Evolutionary conservation across 2,797 vertebrate genomes (phyloP), one percentile per base, ranked within the genome.

Genomic region (Cyclopterus lumpus): DNA sequence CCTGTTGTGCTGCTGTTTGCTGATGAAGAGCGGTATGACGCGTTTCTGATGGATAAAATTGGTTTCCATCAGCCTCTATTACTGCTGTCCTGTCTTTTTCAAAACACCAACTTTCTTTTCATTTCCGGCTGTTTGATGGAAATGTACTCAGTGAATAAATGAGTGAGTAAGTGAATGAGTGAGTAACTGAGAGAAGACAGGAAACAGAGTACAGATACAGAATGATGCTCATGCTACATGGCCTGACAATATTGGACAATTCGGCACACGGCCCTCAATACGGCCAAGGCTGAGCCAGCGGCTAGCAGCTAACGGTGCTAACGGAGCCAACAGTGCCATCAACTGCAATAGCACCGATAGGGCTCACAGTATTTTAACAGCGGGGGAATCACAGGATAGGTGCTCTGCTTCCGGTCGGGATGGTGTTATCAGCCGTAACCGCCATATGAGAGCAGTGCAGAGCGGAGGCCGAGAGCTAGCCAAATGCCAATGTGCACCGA

Each of bases 1-100:
- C 44, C 58, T 53, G 55, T 63, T 72, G 55, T 58, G 57, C 62
- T 42, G 24, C 10, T 36, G 18, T 20, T 46, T 71, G 51, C 55
- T 51, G 49, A 74, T 58, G 58, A 65, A 61, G 57, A 71, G 26
- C 4, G 0, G 2, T 7, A 3, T 30, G 18, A 64, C 16, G 8
- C 57, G 59, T 64, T 71, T 60, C 48, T 26, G 22, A 34, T 16
- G 38, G 30, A 53, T 1, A 69, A 3, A 75, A 42, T 66, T 22
- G 54, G 7, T 70, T 75, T 61, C 57, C 34, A 30, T 71, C n/a
- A 38, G 44, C 44, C 32, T 26, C 53, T 3, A 60, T 42, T 62
- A 20, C n/a, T 59, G 22, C 51, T 34, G 7, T 67, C n/a, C 42
- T 30, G 28, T 51, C 22, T 42, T 36, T 71, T 72, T 48, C 3